Evolutionary conservation across 2,888 invertebrate genomes (phyloP).

Genomic region (Petrophora chlorosata): DNA sequence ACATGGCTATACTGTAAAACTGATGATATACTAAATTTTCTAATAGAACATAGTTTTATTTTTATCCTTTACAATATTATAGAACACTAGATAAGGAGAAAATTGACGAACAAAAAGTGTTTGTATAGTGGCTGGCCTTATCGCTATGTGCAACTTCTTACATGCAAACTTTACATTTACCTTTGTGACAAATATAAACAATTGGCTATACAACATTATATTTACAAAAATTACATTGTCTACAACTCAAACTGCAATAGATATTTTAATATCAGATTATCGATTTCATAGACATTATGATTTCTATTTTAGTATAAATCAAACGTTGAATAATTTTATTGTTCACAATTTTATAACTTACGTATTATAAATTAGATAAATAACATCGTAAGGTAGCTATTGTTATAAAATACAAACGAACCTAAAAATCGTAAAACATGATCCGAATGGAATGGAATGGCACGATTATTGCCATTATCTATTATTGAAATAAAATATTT

Average conservation of each 20-base stretch:
- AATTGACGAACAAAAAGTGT: too few species aligned
- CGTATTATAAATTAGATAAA: neutral
- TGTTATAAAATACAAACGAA: constrained; percentile 8
- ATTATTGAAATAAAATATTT: constrained; percentile 14
- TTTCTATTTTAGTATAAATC: constrained; percentile 1
- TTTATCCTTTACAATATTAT: constrained; percentile 25
- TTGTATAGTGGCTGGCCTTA: too few species aligned
- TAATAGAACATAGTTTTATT: constrained; percentile 67
- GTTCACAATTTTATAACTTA: too few species aligned
- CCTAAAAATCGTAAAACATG: constrained; percentile 8
- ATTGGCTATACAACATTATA: constrained; percentile 20
- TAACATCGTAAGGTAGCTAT: neutral
- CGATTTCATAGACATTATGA: neutral
- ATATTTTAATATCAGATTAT: constrained; percentile 7
- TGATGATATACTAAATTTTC: constrained; percentile 78
- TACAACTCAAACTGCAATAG: constrained; percentile 5
- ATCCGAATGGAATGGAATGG: constrained; percentile 48
- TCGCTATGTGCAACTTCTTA: too few species aligned
- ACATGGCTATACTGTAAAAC: constrained; percentile 72
- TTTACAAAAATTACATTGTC: constrained; percentile 22
- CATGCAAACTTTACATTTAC: too few species aligned
- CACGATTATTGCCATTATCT: constrained; percentile 34
- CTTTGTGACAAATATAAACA: constrained; percentile 9
- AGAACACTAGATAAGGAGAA: too few species aligned
- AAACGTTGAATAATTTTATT: too few species aligned